These are phyloP conservation scores for Rhinogobio ventralis DNA, from an alignment of 2,797 vertebrate genomes.

Conservation along the genomic window DNA sequence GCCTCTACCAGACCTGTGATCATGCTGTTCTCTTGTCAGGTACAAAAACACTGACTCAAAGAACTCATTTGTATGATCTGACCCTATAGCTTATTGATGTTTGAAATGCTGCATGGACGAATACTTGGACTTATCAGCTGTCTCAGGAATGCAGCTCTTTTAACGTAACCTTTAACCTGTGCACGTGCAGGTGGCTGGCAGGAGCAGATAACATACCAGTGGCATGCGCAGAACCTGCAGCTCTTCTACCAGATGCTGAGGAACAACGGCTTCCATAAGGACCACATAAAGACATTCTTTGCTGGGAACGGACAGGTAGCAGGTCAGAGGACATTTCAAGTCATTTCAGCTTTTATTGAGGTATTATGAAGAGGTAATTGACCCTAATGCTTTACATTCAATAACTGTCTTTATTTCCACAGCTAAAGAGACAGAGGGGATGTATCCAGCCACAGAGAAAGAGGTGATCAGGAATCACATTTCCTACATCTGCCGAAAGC, in stretches of 20 bases:
- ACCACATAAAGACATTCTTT: constrained; percentile 84
- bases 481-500: constrained; percentile 82
- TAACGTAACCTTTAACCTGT: constrained; percentile 37
- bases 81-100: constrained; percentile 9
- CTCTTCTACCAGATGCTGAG: constrained; percentile 79
- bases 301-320: constrained; percentile 77
- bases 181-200: constrained; percentile 80
- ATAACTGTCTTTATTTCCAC: neutral
- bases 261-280: constrained; percentile 81
- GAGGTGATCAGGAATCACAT: constrained; percentile 80
- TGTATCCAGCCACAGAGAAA: constrained; percentile 82
- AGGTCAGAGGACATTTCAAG: constrained; percentile 66
- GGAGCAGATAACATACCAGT: constrained; percentile 82
- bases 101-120: neutral
- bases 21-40: constrained; percentile 84
- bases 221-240: constrained; percentile 76
- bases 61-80: constrained; percentile 23
- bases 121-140: constrained; percentile 41
- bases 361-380: neutral
- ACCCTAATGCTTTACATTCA: neutral
- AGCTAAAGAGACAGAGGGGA: constrained; percentile 74
- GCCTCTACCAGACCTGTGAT: constrained; percentile 86
- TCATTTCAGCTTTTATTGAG: neutral
- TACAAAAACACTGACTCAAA: constrained; percentile 52
- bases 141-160: constrained; percentile 36